phyloP scores from a whole-genome alignment of 2,888 invertebrate genomes.

The Xestia ashworthii region DNA sequence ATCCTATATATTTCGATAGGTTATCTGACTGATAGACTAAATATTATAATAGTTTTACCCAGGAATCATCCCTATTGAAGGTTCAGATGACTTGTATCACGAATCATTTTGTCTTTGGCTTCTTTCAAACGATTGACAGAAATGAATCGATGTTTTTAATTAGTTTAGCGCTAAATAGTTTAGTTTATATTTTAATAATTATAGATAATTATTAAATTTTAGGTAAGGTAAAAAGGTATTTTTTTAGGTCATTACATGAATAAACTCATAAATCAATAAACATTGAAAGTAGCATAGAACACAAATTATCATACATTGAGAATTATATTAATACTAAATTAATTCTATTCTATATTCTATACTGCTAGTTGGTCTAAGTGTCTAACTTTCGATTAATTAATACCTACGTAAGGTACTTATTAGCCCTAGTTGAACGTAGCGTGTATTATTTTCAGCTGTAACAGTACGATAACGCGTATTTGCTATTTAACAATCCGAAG shows the following conservation, averaged over 20 bases:
- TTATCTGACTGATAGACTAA: too few species aligned
- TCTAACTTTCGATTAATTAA: neutral
- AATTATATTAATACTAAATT: neutral
- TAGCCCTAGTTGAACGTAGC: neutral
- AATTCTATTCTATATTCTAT: too few species aligned
- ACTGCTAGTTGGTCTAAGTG: neutral
- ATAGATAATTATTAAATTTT: too few species aligned
- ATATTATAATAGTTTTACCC: too few species aligned
- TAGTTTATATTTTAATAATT: neutral
- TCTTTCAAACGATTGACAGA: neutral
- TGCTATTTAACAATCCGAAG: conserved; percentile 37
- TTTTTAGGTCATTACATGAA: too few species aligned
- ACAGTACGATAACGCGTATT: neutral
- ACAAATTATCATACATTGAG: neutral
- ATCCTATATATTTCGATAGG: too few species aligned
- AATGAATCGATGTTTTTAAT: neutral
- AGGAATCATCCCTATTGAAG: neutral
- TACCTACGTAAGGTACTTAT: neutral
- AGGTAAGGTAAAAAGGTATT: too few species aligned
- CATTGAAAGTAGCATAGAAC: too few species aligned
- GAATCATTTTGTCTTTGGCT: neutral
- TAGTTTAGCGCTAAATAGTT: neutral
- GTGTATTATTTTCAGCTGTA: neutral
- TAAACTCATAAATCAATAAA: too few species aligned
- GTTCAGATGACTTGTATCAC: neutral